phyloP scores from a whole-genome alignment of 2,888 invertebrate genomes.

The Sphecodes monilicornis region DNA sequence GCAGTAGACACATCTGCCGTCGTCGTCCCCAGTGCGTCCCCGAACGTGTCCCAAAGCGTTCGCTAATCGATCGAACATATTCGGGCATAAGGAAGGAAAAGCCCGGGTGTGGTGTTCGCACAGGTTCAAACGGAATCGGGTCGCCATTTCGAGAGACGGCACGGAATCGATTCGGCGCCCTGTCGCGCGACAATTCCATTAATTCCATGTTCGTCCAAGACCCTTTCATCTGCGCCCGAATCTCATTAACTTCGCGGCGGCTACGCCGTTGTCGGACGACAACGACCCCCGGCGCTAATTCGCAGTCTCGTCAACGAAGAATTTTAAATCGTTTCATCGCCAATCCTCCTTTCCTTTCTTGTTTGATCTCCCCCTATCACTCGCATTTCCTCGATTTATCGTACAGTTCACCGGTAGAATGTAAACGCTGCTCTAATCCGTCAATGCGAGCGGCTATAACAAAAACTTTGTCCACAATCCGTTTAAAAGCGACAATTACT shows the following conservation, averaged over 20 bases:
- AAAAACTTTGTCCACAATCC: too few species aligned
- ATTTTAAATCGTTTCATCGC: constrained; percentile 21
- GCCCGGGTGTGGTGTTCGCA: background rate
- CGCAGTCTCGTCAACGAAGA: constrained; percentile 34
- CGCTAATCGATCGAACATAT: constrained; percentile 46
- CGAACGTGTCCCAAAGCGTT: constrained; percentile 20
- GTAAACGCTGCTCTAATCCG: background rate
- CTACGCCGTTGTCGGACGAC: constrained; percentile 26
- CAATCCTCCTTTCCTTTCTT: background rate
- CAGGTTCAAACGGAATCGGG: constrained; percentile 37
- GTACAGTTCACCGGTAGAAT: background rate
- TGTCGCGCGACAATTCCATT: constrained; percentile 66
- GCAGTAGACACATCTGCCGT: background rate
- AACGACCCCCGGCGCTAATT: constrained; percentile 33
- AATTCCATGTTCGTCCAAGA: constrained; percentile 66
- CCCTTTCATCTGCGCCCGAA: constrained; percentile 68
- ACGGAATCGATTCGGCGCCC: constrained; percentile 40
- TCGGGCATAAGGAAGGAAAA: constrained; percentile 61
- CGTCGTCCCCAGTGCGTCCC: constrained; percentile 11
- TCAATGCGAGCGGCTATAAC: background rate
- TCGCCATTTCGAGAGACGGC: constrained; percentile 28
- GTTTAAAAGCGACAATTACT: too few species aligned
- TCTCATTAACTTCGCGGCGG: constrained; percentile 64
- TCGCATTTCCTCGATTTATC: background rate
- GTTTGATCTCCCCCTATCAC: background rate